Evolutionary conservation across 2,888 invertebrate species (phyloP).

Genomic region (Odontocolon sp.): DNA sequence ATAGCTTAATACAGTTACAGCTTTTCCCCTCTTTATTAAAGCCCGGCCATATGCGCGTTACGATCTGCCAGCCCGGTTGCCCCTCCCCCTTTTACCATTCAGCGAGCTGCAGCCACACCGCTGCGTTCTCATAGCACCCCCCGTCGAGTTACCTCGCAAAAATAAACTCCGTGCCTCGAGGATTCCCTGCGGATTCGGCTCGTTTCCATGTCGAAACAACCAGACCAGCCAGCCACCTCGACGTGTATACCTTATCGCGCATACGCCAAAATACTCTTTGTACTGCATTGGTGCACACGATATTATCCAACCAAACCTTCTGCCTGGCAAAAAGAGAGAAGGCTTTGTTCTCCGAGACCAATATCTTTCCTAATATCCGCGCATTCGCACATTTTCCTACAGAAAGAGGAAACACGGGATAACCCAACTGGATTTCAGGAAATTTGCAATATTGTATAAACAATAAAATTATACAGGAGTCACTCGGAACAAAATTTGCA

Average conservation of each 20-base stretch:
- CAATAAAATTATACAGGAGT: constrained; percentile 12
- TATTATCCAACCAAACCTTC: neutral
- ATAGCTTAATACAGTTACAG: constrained; percentile 60
- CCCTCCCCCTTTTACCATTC: constrained; percentile 10
- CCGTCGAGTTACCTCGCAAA: constrained; percentile 32
- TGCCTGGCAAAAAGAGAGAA: constrained; percentile 16
- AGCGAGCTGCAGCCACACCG: neutral
- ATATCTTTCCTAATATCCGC: constrained; percentile 42
- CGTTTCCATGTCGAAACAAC: constrained; percentile 46
- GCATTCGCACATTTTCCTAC: constrained; percentile 22
- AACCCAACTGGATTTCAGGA: constrained; percentile 14
- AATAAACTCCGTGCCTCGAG: constrained; percentile 43
- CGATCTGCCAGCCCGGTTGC: constrained; percentile 53
- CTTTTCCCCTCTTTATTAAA: constrained; percentile 62
- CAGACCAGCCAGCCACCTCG: constrained; percentile 20
- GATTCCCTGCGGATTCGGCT: constrained; percentile 48
- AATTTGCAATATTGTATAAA: constrained; percentile 17
- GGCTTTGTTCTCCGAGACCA: constrained; percentile 41
- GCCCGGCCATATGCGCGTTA: constrained; percentile 62
- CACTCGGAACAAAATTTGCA: neutral
- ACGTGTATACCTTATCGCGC: constrained; percentile 46
- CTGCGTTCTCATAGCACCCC: neutral
- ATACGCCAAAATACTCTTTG: constrained; percentile 39
- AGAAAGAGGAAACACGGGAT: neutral
- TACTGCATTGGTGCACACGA: constrained; percentile 7